These are phyloP conservation scores for Pelobates cultripes DNA, from an alignment of 2,797 vertebrate species.

Conservation along the genomic window DNA sequence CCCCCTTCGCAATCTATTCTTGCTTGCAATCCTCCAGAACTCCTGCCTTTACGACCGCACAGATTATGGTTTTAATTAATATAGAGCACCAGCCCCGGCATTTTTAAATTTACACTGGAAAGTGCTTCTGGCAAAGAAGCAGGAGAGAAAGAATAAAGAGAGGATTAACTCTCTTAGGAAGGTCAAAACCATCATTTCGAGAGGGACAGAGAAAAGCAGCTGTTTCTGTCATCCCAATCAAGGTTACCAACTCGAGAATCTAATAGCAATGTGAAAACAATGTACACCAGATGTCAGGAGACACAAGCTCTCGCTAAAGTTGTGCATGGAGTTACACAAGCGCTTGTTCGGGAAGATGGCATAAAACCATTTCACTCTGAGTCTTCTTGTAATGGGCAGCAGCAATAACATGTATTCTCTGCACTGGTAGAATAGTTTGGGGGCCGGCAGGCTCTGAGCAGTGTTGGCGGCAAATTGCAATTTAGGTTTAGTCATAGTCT, in stretches of 20 bases:
- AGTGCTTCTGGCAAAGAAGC: slow-evolving; percentile 66
- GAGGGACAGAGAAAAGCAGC: slow-evolving; percentile 70
- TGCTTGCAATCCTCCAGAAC: slow-evolving; percentile 61
- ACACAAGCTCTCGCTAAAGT: slow-evolving; percentile 52
- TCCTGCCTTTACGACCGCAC: slow-evolving; percentile 65
- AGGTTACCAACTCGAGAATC: slow-evolving; percentile 70
- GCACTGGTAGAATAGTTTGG: too few species aligned
- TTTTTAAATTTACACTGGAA: slow-evolving; percentile 68
- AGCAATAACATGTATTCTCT: too few species aligned
- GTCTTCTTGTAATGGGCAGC: too few species aligned
- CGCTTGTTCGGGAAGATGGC: neutral
- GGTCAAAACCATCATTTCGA: slow-evolving; percentile 75
- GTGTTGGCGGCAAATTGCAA: too few species aligned
- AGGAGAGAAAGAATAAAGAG: slow-evolving; percentile 44
- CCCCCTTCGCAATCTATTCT: slow-evolving; percentile 58
- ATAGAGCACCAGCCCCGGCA: slow-evolving; percentile 64
- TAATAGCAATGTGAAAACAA: slow-evolving; percentile 73
- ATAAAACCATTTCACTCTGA: too few species aligned
- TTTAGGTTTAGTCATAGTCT: too few species aligned
- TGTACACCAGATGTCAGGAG: slow-evolving; percentile 70
- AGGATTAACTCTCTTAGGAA: slow-evolving; percentile 71
- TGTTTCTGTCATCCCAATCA: slow-evolving; percentile 69
- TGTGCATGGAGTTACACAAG: neutral
- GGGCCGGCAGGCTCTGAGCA: too few species aligned
- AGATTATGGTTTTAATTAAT: slow-evolving; percentile 66